Evolutionary conservation across 30 jellyfish, hydroid and myxozoan genomes (phyloP), one percentile per base, ranked within the genome.

Genomic region (Hydractinia symbiolongicarpus): DNA sequence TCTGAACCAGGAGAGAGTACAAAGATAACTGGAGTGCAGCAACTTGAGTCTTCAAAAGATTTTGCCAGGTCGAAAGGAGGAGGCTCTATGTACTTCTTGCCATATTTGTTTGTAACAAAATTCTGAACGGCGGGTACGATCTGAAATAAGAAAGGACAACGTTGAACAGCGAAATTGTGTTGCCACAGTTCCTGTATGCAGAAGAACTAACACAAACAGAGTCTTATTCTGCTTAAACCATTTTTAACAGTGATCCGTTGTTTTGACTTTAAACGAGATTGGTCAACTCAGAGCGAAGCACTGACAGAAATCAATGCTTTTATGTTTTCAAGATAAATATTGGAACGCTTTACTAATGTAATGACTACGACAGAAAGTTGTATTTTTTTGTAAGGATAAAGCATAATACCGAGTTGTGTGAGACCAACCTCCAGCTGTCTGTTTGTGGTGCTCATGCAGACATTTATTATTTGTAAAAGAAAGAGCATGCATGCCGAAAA

Each of bases 1-100:
- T 91, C 98, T 7, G 98, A 82, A 10, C 98, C 98, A 66, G 98
- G 98, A 0, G 98, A 91, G 6, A 91, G 86, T 19, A 91, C 94
- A 77, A 91, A 91, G 9, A 91, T 87, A 70, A 91, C 83, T 10
- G 98, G 98, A 14, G 96, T 90, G 10, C 88, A 72, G 72, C 98
- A 88, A 84, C 95, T 91, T 50, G 98, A 91, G 77, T 91, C 98
- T 56, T 86, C 94, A 78, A 91, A 91, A 11, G 98, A 91, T 83
- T 91, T 91, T 6, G 95, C 96, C 13, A 91, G 87, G 77, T 91
- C 98, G 77, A 91, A 91, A 1, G 98, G 96, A 16, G 98, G 98
- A 9, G 98, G 98, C 78, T 91, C 98, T 82, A 91, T 86, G 84
- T 91, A 91, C 53, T 79, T 88, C 55, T 91, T 91, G 71, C 98